Evolutionary conservation across 1,140 invertebrate species (phyloP).

Genomic region (Drosophila parvula): DNA sequence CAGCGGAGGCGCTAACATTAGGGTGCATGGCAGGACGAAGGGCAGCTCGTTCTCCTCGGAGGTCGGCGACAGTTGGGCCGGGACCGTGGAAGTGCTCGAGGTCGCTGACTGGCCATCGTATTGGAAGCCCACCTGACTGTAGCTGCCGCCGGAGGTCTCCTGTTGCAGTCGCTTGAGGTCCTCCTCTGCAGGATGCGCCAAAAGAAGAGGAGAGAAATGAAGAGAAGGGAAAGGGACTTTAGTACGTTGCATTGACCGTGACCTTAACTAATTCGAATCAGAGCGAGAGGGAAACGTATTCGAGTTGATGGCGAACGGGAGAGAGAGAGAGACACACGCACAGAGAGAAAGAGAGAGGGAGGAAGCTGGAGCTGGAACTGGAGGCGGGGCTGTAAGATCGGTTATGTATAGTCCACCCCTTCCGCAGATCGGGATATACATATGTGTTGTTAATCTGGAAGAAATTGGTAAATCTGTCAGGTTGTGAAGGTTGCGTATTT

Average conservation of each 20-base stretch:
- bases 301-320: conserved; percentile 9
- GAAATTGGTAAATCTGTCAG: conserved; percentile 52
- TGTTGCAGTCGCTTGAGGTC: conserved; percentile 94
- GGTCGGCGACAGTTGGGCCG: conserved; percentile 83
- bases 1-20: conserved; percentile 88
- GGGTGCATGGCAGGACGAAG: conserved; percentile 88
- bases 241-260: conserved; percentile 12
- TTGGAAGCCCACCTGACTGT: conserved; percentile 92
- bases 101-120: conserved; percentile 86
- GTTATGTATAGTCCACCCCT: background rate
- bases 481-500: conserved; percentile 54
- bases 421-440: background rate
- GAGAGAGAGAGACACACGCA: conserved; percentile 1
- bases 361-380: background rate
- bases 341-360: conserved; percentile 7
- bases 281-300: conserved; percentile 33
- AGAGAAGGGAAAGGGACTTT: conserved; percentile 36
- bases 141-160: conserved; percentile 84
- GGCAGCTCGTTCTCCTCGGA: conserved; percentile 88
- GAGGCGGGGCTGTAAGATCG: background rate
- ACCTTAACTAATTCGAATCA: conserved; percentile 19
- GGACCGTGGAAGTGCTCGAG: conserved; percentile 13
- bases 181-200: conserved; percentile 88
- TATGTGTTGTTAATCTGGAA: conserved; percentile 7
- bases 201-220: conserved; percentile 67